These are phyloP conservation scores for Pelodytes ibericus DNA, from an alignment of 2,797 vertebrate genomes.

Conservation along the genomic window DNA sequence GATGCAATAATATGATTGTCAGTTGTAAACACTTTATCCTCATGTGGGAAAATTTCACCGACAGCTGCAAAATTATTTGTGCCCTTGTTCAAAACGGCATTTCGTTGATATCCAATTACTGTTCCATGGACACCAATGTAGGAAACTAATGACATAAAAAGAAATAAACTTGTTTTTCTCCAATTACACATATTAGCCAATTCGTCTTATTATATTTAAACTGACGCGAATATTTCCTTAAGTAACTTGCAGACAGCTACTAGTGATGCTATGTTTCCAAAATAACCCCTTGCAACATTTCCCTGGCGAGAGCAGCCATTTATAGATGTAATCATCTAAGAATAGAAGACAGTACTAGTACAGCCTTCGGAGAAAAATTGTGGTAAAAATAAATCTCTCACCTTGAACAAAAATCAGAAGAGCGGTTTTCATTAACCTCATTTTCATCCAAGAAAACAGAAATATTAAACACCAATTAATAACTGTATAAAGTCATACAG, in stretches of 20 bases:
- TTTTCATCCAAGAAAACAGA: too few relatives aligned
- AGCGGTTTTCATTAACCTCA: too few relatives aligned
- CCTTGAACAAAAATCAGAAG: too few relatives aligned
- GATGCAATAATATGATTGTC: too few relatives aligned
- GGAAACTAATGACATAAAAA: neutral
- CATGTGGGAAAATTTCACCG: neutral
- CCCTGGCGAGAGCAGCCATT: neutral
- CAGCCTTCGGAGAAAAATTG: too few relatives aligned
- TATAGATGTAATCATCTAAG: neutral
- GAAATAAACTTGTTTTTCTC: too few relatives aligned
- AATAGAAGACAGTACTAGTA: too few relatives aligned
- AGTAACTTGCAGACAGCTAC: neutral
- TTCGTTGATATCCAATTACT: neutral
- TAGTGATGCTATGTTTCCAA: neutral
- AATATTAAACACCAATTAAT: too few relatives aligned
- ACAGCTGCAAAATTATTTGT: neutral
- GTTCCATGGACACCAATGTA: neutral
- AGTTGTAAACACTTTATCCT: too few relatives aligned
- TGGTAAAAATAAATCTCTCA: too few relatives aligned
- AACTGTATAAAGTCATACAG: too few relatives aligned
- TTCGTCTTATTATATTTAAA: neutral
- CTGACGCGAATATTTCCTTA: neutral
- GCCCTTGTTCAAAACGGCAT: neutral
- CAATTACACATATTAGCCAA: neutral
- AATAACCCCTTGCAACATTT: neutral